phyloP scores from a whole-genome alignment of 2,797 vertebrate genomes.

The Alca torda region DNA sequence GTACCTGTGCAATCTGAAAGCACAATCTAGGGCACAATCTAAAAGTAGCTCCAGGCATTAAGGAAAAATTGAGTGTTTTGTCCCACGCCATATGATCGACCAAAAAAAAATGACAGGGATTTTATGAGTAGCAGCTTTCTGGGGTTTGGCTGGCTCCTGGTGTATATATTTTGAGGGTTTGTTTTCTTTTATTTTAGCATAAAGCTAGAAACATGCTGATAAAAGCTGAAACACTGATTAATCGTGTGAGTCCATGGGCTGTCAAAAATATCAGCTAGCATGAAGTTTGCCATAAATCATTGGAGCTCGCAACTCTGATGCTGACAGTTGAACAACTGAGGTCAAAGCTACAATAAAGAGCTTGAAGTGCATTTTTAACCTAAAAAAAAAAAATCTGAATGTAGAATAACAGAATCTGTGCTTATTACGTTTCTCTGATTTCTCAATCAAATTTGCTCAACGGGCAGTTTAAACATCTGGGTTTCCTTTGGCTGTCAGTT shows the following conservation, averaged over 20 bases:
- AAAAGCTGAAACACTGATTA: not conserved
- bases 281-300: not conserved
- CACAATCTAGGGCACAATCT: not conserved
- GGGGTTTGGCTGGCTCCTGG: not conserved
- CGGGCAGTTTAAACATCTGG: not conserved
- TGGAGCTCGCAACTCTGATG: not conserved
- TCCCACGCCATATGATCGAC: accelerated
- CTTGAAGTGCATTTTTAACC: not conserved
- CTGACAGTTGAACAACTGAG: not conserved
- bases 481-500: not conserved
- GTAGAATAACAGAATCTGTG: not conserved
- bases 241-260: accelerated
- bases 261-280: not conserved
- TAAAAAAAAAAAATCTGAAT: not conserved
- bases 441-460: constrained; percentile 18
- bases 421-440: not conserved
- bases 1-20: not conserved
- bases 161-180: not conserved
- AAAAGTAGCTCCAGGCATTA: not conserved
- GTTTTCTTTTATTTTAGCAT: not conserved
- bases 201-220: not conserved
- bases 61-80: not conserved
- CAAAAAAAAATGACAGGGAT: too few relatives aligned
- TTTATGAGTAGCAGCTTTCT: not conserved
- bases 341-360: not conserved